Evolutionary conservation across 2,113 vertebrate species (phyloP).

Genomic region (Gobius niger): DNA sequence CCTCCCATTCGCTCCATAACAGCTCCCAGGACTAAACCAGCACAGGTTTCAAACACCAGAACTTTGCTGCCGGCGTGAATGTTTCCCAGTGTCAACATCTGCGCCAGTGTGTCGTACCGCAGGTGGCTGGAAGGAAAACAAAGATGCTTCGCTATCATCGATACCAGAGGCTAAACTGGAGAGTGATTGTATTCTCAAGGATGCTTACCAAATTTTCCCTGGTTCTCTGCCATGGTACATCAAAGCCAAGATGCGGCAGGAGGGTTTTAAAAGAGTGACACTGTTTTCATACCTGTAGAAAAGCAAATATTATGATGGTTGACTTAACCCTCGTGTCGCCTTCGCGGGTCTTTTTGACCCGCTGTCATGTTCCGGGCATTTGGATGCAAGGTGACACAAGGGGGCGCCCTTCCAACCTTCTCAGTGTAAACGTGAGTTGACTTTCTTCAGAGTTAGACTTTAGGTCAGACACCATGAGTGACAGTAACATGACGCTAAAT

Average conservation of each 20-base stretch:
- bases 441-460: too few species aligned
- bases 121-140: slow-evolving; percentile 80
- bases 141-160: background rate
- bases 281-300: slow-evolving; percentile 86
- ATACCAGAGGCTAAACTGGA: too few species aligned
- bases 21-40: slow-evolving; percentile 90
- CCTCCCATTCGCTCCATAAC: slow-evolving; percentile 98
- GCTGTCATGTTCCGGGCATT: too few species aligned
- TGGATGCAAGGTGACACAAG: too few species aligned
- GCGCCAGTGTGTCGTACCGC: slow-evolving; percentile 91
- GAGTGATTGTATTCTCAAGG: background rate
- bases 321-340: too few species aligned
- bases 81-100: slow-evolving; percentile 92
- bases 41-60: slow-evolving; percentile 92
- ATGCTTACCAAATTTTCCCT: slow-evolving; percentile 93
- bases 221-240: slow-evolving; percentile 98
- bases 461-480: too few species aligned
- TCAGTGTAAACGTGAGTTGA: too few species aligned
- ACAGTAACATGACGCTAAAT: too few species aligned
- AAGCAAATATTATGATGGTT: background rate
- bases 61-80: slow-evolving; percentile 92
- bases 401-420: too few species aligned
- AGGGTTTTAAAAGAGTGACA: slow-evolving; percentile 87
- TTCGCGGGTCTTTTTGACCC: too few species aligned
- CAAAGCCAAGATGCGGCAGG: slow-evolving; percentile 91